Base-by-base conservation (phyloP, 2,797 vertebrate species). In the Philypnodon macrostomus region DNA sequence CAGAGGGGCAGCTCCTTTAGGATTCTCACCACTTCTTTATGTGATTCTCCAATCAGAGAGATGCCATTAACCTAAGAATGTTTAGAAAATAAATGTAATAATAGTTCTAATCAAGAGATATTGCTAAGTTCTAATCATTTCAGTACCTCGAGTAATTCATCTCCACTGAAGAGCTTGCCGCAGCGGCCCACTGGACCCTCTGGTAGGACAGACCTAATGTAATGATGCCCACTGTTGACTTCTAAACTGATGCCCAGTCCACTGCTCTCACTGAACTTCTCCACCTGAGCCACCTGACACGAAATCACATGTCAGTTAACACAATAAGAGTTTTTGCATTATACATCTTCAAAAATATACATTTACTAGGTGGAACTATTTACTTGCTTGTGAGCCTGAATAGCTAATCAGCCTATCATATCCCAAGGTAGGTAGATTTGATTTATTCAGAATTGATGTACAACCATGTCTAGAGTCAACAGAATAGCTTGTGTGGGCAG, bases 181-280 rank as follows among this genome's bases (percentile, higher is more conserved):
- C 92, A 93, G 70, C 91, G 90, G 12, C 96, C 96, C 4, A 97
- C 93, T 0, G 96, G 96, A 10, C 96, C 96, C 75, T 98, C 96
- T 0, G 96, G 97, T 52, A 99, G 89, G 26, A 99, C 81, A 10
- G 97, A 99, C 42, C 94, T 89, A 62, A 98, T 93, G 82, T 95
- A 96, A 81, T 99, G 97, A 82, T 94, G 94, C 6, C 95, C 95
- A 2, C 86, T 80, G 34, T 86, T 90, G 27, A 92, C 94, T 77
- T 99, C 96, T 52, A 99, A 88, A 74, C 95, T 98, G 87, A 99
- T 96, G 15, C 97, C 97, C 56, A 98, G 72, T 1, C 96, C 96
- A 6, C 95, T 98, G 87, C 78, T 96, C 86, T 96, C 94, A 0
- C 90, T 98, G 31, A 92, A 95, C 80, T 98, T 99, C 85, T 90